These are phyloP conservation scores for Neoitamus cyanurus DNA, from an alignment of 2,888 invertebrate genomes.

Conservation along the genomic window DNA sequence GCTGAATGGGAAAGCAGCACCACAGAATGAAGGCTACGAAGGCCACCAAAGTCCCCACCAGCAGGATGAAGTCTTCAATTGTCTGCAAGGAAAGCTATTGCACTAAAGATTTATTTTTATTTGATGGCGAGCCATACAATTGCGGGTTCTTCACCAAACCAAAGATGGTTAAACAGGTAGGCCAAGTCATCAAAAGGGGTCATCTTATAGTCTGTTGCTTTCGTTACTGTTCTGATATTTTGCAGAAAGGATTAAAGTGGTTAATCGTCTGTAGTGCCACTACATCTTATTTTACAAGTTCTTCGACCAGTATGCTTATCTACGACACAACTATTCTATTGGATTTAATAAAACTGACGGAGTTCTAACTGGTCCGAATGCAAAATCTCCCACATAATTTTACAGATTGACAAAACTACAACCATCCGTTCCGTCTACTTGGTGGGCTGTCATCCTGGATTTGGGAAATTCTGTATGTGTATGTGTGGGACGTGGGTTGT, in stretches of 20 bases:
- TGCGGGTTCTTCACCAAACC: constrained; percentile 73
- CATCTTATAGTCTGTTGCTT: constrained; percentile 60
- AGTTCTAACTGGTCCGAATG: background rate
- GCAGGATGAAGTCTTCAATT: constrained; percentile 72
- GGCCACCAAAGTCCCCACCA: constrained; percentile 72
- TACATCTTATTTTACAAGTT: background rate
- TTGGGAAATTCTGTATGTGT: background rate
- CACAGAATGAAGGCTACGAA: constrained; percentile 73
- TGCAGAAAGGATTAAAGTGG: background rate
- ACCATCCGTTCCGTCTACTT: background rate
- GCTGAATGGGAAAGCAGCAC: constrained; percentile 73
- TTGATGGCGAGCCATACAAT: constrained; percentile 55
- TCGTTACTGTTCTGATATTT: background rate
- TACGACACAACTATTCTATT: background rate
- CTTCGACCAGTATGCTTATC: background rate
- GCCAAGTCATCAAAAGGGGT: constrained; percentile 73
- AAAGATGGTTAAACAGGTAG: constrained; percentile 71
- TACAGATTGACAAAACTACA: background rate
- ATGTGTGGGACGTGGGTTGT: background rate
- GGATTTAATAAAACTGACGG: background rate
- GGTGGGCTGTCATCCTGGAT: constrained; percentile 10
- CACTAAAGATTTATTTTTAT: constrained; percentile 4
- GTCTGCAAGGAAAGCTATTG: constrained; percentile 64
- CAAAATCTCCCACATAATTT: background rate
- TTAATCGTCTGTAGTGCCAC: background rate